Evolutionary conservation across 30 jellyfish, hydroid and myxozoan genomes (phyloP).

Genomic region (Mastigias papua): DNA sequence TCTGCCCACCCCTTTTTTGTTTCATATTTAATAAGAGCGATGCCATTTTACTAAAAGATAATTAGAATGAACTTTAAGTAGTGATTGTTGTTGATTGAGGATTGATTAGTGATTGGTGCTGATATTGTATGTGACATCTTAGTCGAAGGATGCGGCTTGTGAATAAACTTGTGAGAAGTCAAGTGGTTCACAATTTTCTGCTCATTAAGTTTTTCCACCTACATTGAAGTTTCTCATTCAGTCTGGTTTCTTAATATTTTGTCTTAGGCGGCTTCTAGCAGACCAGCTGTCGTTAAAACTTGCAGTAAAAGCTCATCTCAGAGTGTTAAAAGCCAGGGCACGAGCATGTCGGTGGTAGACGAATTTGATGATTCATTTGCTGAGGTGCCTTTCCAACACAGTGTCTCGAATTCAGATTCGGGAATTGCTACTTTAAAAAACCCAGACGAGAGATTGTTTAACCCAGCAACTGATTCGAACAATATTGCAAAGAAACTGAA

Average conservation of each 20-base stretch:
- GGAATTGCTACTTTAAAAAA: conserved; percentile 32
- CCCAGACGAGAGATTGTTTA: conserved; percentile 21
- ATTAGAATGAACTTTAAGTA: too few relatives aligned
- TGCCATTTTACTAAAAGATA: too few relatives aligned
- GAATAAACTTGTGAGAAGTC: too few relatives aligned
- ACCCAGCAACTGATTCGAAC: background rate
- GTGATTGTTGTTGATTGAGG: too few relatives aligned
- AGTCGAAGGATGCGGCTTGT: too few relatives aligned
- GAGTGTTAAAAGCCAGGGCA: conserved; percentile 33
- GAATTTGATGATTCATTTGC: conserved; percentile 48
- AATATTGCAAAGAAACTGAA: background rate
- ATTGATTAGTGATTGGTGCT: too few relatives aligned
- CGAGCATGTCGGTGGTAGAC: conserved; percentile 45
- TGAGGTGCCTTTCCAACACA: conserved; percentile 35
- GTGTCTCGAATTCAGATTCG: conserved; percentile 47
- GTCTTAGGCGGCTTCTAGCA: background rate
- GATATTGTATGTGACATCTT: too few relatives aligned
- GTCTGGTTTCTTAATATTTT: background rate
- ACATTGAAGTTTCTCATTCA: background rate
- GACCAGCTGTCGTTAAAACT: background rate
- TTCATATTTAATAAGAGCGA: too few relatives aligned
- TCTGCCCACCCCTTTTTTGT: too few relatives aligned
- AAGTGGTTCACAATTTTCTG: too few relatives aligned
- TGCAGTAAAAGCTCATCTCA: conserved; percentile 30
- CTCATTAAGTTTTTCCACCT: too few relatives aligned